phyloP scores from a whole-genome alignment of 2,888 invertebrate genomes.

The Escarpia spicata region DNA sequence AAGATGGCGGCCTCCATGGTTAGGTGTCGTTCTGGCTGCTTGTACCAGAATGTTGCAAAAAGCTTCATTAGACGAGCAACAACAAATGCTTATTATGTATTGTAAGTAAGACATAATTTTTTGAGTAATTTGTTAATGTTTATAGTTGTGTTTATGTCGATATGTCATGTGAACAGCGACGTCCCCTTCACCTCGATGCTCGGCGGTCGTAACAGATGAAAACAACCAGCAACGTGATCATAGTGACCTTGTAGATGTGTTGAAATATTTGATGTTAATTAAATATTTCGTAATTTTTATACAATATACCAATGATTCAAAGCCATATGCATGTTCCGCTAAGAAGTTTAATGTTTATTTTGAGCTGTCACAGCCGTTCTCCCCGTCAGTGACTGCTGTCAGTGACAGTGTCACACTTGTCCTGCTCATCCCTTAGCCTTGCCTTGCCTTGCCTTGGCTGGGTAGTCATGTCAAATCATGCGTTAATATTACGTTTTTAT shows the following conservation, averaged over 20 bases:
- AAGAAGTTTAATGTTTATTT: background rate
- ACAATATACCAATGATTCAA: background rate
- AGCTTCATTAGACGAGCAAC: constrained; percentile 28
- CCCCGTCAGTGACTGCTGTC: background rate
- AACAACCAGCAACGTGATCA: background rate
- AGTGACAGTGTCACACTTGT: background rate
- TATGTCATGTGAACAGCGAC: constrained; percentile 8
- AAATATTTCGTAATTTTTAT: background rate
- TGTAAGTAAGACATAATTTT: constrained; percentile 44
- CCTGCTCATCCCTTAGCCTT: background rate
- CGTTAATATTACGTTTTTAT: background rate
- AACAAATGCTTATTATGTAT: constrained; percentile 45
- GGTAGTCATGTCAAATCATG: background rate
- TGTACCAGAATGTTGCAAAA: constrained; percentile 28
- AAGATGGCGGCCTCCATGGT: constrained; percentile 46
- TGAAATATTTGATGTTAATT: constrained; percentile 6
- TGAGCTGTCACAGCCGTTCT: background rate
- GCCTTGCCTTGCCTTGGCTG: background rate
- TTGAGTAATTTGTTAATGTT: constrained; percentile 21
- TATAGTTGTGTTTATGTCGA: background rate
- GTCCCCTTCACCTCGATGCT: background rate
- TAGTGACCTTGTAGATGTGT: constrained; percentile 17
- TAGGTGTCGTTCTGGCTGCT: constrained; percentile 34
- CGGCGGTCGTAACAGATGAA: constrained; percentile 2
- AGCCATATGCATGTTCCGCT: background rate